Percentiles rank a stretch among this genome's conserved stretches.
Conservation (phyloP, 2,888 invertebrate species). For the Altica lythri region DNA sequence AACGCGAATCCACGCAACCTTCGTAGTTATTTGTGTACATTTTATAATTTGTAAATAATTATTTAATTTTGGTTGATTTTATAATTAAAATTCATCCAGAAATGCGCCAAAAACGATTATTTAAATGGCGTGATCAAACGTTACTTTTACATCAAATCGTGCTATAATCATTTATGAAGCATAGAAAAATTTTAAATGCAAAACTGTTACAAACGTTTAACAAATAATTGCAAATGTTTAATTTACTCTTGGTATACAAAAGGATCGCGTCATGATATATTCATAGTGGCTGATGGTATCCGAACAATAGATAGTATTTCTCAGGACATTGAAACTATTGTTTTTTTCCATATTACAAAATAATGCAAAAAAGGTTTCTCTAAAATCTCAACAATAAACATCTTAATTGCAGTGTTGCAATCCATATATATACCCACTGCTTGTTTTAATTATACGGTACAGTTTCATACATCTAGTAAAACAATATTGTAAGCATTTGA, state of each 20-base stretch:
- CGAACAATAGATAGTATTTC: constrained; percentile 16
- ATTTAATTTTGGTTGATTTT: no score
- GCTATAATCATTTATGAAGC: no score
- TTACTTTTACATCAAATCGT: no score
- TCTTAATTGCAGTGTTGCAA: constrained; percentile 18
- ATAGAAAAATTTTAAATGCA: no score
- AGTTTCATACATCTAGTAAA: no score
- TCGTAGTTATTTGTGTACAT: no score
- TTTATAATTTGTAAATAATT: no score
- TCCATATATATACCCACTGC: constrained; percentile 19
- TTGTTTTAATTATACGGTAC: constrained; percentile 13
- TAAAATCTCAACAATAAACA: constrained; percentile 9
- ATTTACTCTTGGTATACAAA: constrained; percentile 7
- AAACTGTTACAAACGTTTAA: background rate
- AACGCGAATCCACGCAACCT: no score
- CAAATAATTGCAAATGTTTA: constrained; percentile 3
- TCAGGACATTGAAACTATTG: constrained; percentile 23
- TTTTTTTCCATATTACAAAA: constrained; percentile 8
- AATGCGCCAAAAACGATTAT: no score
- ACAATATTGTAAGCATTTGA: background rate
- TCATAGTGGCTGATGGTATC: constrained; percentile 13
- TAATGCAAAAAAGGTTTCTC: constrained; percentile 17
- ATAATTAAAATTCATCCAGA: no score
- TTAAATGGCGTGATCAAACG: no score
- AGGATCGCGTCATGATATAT: constrained; percentile 9